Conservation (phyloP, 2,888 invertebrate species). For the Hesperia comma region DNA sequence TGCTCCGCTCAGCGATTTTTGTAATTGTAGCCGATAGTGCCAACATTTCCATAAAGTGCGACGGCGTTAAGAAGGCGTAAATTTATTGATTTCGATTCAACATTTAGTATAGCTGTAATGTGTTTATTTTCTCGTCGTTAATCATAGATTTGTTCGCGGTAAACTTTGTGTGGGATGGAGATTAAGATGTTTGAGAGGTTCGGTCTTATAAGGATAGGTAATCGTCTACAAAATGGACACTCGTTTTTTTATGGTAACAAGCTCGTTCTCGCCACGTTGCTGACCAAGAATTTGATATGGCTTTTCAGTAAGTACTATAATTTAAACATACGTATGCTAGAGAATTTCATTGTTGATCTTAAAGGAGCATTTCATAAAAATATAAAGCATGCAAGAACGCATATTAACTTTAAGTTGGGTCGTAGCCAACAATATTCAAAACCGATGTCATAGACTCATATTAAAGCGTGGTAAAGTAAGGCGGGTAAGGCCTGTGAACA, state of each 20-base stretch:
- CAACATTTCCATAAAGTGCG: slow-evolving; percentile 48
- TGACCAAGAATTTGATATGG: too few species aligned
- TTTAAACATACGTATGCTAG: too few species aligned
- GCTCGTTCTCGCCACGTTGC: too few species aligned
- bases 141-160: slow-evolving; percentile 16
- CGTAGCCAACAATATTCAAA: too few species aligned
- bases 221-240: background rate
- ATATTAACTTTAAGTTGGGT: too few species aligned
- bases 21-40: slow-evolving; percentile 70
- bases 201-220: slow-evolving; percentile 12
- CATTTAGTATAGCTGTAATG: slow-evolving; percentile 10
- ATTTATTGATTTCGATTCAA: slow-evolving; percentile 31
- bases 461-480: too few species aligned
- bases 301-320: too few species aligned
- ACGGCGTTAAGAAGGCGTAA: slow-evolving; percentile 29
- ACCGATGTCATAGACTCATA: too few species aligned
- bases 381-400: too few species aligned
- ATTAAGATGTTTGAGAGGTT: slow-evolving; percentile 24
- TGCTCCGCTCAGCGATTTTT: slow-evolving; percentile 69
- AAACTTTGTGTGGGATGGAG: slow-evolving; percentile 28
- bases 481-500: background rate
- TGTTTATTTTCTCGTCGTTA: slow-evolving; percentile 14
- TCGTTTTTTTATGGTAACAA: too few species aligned
- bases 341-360: too few species aligned
- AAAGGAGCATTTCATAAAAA: too few species aligned